A percentile compares a stretch with the other conserved stretches of the same genome.
phyloP scores from a whole-genome alignment of 2,113 vertebrate genomes.

The Pterocles gutturalis region DNA sequence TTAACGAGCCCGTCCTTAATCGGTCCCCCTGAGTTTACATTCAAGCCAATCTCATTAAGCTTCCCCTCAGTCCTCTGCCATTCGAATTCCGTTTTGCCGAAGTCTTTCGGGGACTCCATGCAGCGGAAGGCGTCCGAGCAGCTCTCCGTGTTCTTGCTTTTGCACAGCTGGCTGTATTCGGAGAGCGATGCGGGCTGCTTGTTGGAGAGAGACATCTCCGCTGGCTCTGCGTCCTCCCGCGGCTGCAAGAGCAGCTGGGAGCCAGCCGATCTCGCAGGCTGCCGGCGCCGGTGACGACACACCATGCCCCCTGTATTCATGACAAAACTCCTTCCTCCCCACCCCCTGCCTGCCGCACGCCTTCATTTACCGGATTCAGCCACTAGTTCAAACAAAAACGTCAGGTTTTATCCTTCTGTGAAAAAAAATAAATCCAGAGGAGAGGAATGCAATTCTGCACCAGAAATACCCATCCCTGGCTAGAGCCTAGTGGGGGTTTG shows the following conservation, averaged over 20 bases:
- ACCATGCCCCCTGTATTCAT: conserved; percentile 62
- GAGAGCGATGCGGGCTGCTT: conserved; percentile 82
- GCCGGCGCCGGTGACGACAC: conserved; percentile 74
- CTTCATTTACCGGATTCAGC: conserved; percentile 56
- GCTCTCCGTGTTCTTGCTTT: conserved; percentile 71
- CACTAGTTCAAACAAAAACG: background rate
- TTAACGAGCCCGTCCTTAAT: conserved; percentile 76
- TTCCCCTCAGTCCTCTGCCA: conserved; percentile 88
- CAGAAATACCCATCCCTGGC: background rate
- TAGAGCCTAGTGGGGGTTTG: background rate
- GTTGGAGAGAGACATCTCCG: conserved; percentile 84
- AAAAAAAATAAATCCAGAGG: background rate
- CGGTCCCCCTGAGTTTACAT: conserved; percentile 75
- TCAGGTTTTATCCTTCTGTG: background rate
- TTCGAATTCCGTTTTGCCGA: conserved; percentile 81
- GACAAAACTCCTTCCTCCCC: conserved; percentile 39
- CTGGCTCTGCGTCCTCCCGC: conserved; percentile 43
- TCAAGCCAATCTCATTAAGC: conserved; percentile 80
- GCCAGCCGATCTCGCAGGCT: conserved; percentile 73
- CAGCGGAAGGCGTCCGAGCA: conserved; percentile 37
- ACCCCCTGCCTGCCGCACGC: conserved; percentile 45
- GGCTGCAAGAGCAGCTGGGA: conserved; percentile 68
- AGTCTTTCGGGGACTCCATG: conserved; percentile 76
- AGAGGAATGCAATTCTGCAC: background rate
- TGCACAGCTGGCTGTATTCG: conserved; percentile 85